Conservation (phyloP, 2,113 vertebrate species). For the Megaceryle torquata region DNA sequence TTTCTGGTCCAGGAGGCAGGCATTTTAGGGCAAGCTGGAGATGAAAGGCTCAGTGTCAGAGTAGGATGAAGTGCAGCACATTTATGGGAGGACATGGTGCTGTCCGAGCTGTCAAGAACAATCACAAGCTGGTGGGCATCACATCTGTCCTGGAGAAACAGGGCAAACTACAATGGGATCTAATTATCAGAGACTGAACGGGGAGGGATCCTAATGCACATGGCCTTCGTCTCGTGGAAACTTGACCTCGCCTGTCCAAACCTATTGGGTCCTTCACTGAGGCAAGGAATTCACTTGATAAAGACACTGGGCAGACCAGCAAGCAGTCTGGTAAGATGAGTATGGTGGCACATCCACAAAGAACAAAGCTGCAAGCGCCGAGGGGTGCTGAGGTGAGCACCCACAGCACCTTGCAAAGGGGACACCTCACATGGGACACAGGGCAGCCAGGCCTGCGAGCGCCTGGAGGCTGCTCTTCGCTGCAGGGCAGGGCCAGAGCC, state of each 20-base stretch:
- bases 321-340: neutral
- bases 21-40: neutral
- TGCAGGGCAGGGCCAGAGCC: fast-evolving
- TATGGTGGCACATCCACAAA: neutral
- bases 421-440: neutral
- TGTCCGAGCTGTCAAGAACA: neutral
- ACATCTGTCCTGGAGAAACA: neutral
- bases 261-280: neutral
- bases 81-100: neutral
- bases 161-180: neutral
- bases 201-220: neutral
- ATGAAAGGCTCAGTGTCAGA: neutral
- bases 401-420: fast-evolving
- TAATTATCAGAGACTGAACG: neutral
- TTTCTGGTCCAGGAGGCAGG: neutral
- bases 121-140: neutral
- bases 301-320: neutral
- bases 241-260: neutral
- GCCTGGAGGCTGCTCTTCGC: neutral
- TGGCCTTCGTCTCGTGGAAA: neutral
- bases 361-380: neutral
- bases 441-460: neutral
- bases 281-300: neutral
- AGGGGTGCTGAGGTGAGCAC: neutral
- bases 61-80: neutral